These are phyloP conservation scores for Heliconius hewitsoni DNA, from an alignment of 1,140 invertebrate genomes.

Conservation along the genomic window DNA sequence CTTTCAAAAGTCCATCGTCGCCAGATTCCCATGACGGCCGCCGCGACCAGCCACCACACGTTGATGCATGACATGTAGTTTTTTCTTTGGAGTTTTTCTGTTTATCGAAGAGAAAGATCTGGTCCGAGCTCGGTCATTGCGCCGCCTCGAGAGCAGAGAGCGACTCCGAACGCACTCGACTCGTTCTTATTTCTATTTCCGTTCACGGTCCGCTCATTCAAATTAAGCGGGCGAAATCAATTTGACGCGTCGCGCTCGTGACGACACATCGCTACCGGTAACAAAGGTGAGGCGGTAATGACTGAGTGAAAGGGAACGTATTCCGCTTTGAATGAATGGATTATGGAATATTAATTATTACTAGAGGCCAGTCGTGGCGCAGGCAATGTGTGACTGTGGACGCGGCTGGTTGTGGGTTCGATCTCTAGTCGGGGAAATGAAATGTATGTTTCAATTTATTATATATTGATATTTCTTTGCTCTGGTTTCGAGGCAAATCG, in stretches of 20 bases:
- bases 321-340: conserved; percentile 63
- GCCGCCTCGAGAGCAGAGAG: conserved; percentile 49
- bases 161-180: conserved; percentile 55
- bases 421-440: too few species aligned
- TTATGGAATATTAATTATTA: conserved; percentile 78
- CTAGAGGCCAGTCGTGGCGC: too few species aligned
- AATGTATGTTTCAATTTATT: too few species aligned
- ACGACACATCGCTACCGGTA: conserved; percentile 67
- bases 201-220: conserved; percentile 73
- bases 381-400: too few species aligned
- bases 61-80: conserved; percentile 80
- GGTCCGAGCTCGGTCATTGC: conserved; percentile 68
- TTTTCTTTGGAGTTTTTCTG: conserved; percentile 69
- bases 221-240: conserved; percentile 76
- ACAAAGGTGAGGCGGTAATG: conserved; percentile 44
- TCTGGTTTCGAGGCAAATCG: too few species aligned
- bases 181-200: conserved; percentile 72
- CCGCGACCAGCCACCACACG: conserved; percentile 76
- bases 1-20: conserved; percentile 74
- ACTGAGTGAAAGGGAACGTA: conserved; percentile 62
- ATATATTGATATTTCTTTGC: too few species aligned
- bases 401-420: too few species aligned
- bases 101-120: conserved; percentile 76
- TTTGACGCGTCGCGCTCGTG: conserved; percentile 58
- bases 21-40: conserved; percentile 76